These are phyloP conservation scores for Poeciliopsis occidentalis DNA, from an alignment of 2,113 vertebrate species.

Conservation along the genomic window DNA sequence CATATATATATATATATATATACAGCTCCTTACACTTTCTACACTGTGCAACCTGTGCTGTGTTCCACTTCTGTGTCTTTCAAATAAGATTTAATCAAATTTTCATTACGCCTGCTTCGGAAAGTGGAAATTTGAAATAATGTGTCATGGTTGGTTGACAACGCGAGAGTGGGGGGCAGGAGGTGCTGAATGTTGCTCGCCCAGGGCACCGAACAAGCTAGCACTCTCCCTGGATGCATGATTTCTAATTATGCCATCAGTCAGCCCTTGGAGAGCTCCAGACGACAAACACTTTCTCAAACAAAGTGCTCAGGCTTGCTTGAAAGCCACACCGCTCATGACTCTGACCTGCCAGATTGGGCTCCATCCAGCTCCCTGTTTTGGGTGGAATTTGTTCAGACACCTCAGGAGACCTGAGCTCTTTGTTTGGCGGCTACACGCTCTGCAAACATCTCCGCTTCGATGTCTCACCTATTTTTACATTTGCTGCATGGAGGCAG, in stretches of 20 bases:
- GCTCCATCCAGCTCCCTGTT: constrained; percentile 24
- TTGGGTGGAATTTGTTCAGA: constrained; percentile 70
- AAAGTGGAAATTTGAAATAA: no score
- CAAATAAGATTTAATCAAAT: no score
- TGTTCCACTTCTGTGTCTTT: no score
- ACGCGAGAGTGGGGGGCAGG: no score
- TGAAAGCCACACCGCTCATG: constrained; percentile 34
- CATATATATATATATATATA: no score
- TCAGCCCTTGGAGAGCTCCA: constrained; percentile 5
- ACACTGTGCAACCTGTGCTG: no score
- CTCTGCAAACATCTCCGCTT: constrained; percentile 42
- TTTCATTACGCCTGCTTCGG: no score
- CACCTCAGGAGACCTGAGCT: constrained; percentile 36
- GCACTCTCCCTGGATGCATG: neutral
- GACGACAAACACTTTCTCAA: constrained; percentile 38
- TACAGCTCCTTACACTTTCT: no score
- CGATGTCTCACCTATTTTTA: constrained; percentile 43
- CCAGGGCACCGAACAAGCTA: no score
- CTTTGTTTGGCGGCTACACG: constrained; percentile 41
- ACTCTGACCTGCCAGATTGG: constrained; percentile 22
- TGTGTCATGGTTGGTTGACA: no score
- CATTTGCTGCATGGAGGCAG: constrained; percentile 12
- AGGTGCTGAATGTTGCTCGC: no score
- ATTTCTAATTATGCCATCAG: neutral
- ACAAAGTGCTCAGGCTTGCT: constrained; percentile 24